Base-by-base conservation (phyloP, 1,140 invertebrate genomes). In the Hypothenemus hampei region DNA sequence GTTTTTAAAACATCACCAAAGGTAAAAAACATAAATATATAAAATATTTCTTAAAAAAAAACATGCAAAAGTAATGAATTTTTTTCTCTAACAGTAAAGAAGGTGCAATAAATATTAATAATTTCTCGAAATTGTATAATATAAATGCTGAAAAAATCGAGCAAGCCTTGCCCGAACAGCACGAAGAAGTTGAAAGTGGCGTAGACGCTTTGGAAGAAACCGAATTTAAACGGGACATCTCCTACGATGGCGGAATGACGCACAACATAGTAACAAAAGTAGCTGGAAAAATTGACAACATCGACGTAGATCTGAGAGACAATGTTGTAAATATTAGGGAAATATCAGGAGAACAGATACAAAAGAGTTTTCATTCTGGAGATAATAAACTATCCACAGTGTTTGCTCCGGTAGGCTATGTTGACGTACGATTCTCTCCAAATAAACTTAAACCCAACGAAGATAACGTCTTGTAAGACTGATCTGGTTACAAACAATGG, bases 101-200 rank as follows among this genome's bases (percentile, higher is more conserved):
- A 53, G 64, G 65, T 21, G 60, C 57, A 1, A 37, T 67, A 7
- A 58, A 41, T 29, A 45, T 58, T 3, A 57, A 52, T 13, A 57
- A 52, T 41, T 41, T 69, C n/a, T 56, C 57, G 16, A 64, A 65
- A 49, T 39, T 71, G 7, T 65, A 67, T 43, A 67, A 73, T 40
- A 58, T 69, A 5, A 76, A 69, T 23, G 49, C 56, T 8, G 62
- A 65, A 43, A 58, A 57, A 20, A 47, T 55, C 10, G 58, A 63
- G 26, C 62, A 67, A 33, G 57, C 57, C n/a, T 33, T 63, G 7
- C 55, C 62, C 0, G 62, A 67, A 45, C 46, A 65, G 29, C 49
- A 36, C 22, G 72, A 75, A 2, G 74, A 73, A 19, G 69, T 80
- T 10, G 78, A 81, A 59, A 77, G 73, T 55, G 78, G 75, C 3